Base-by-base conservation (phyloP, 2,888 invertebrate species). In the Phorcus lineatus region DNA sequence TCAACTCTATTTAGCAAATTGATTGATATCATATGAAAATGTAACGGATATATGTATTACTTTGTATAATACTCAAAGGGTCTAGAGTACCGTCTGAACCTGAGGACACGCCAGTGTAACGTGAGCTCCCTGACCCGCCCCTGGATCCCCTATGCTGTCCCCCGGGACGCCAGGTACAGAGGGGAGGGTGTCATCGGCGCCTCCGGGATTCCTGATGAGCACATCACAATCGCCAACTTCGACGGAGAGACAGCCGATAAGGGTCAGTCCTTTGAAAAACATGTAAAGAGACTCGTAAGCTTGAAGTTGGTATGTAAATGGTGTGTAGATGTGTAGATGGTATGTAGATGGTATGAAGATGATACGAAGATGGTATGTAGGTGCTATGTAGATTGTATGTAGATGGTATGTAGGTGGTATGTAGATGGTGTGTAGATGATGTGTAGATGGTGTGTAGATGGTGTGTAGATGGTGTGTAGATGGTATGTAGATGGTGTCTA, bases 101-200 rank as follows among this genome's bases (percentile, higher is more conserved):
- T 89, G 80, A 84, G 81, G 55, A 89, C 88, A 3, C 81, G 80
- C 7, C 77, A 84, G 74, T 90, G 90, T 77, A 87, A 86, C 70
- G 83, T 87, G 3, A 86, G 85, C 0, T 54, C 80, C 7, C 80
- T 89, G 2, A 84, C 80, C 0, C 81, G 85, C 9, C 87, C 87
- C 31, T 90, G 88, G 83, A 31, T 85, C 22, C 85, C 86, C 0
- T 83, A 86, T 52, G 89, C 87, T 17, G 86, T 90, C n/a, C 88
- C 88, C 62, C 86, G 86, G 17, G 82, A 85, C 47, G 88, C 88
- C 74, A 85, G 86, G 52, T 89, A 87, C 79, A 36, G 83, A 16
- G 86, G 86, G 22, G 86, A 87, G 74, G 87, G 85, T 62, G 85
- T 86, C 57, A 79, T 89, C 16, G 90, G 90, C 3, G 87, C 88